These are phyloP conservation scores for Colletes gigas DNA, from an alignment of 1,140 invertebrate genomes.

Conservation along the genomic window DNA sequence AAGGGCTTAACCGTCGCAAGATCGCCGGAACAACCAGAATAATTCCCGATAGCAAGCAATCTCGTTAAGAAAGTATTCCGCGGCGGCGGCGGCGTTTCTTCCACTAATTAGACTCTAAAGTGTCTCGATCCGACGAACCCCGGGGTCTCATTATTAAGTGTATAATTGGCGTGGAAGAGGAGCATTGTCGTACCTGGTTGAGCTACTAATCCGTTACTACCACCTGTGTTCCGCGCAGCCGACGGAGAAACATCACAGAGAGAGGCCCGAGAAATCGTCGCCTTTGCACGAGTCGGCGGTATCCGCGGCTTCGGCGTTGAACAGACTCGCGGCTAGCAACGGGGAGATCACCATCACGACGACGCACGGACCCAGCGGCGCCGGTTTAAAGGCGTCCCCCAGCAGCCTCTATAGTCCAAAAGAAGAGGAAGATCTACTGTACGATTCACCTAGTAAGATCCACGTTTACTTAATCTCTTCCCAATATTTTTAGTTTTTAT, in stretches of 20 bases:
- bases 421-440: conserved; percentile 86
- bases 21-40: conserved; percentile 52
- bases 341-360: conserved; percentile 91
- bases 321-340: conserved; percentile 87
- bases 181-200: conserved; percentile 45
- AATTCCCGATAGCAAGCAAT: conserved; percentile 64
- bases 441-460: conserved; percentile 90
- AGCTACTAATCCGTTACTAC: conserved; percentile 55
- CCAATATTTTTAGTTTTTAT: too few species aligned
- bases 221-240: conserved; percentile 64
- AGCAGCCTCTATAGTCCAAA: conserved; percentile 77
- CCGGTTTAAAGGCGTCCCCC: conserved; percentile 74
- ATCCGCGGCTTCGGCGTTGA: conserved; percentile 80
- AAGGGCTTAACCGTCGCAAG: conserved; percentile 37
- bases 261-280: conserved; percentile 78
- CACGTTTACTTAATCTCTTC: too few species aligned
- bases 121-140: conserved; percentile 51
- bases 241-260: conserved; percentile 79
- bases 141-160: conserved; percentile 65
- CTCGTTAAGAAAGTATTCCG: conserved; percentile 73
- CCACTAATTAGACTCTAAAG: conserved; percentile 70
- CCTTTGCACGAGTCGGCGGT: conserved; percentile 79
- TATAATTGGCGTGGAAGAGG: conserved; percentile 67
- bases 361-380: conserved; percentile 82
- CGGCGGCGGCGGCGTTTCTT: conserved; percentile 53